Conservation (phyloP, 2,113 vertebrate species). For the Origma solitaria region DNA sequence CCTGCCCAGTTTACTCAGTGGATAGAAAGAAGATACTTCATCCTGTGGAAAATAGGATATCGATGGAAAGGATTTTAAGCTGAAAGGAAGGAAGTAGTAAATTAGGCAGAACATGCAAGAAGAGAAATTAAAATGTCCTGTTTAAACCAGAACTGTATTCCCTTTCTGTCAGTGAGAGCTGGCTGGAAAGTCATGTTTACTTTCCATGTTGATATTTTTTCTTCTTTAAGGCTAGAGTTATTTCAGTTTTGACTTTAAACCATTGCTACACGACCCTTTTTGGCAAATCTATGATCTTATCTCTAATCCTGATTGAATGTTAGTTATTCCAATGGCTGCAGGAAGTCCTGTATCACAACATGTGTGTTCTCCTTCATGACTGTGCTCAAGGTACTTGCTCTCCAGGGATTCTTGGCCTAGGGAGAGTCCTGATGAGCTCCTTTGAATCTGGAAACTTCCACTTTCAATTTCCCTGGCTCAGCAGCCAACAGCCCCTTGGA, state of each 20-base stretch:
- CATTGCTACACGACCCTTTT: not conserved
- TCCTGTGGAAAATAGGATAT: not conserved
- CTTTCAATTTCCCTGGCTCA: not conserved
- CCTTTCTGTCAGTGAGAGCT: not conserved
- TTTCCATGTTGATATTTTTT: not conserved
- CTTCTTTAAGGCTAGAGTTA: not conserved
- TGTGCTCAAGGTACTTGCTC: not conserved
- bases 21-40: not conserved
- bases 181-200: not conserved
- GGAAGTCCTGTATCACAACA: not conserved
- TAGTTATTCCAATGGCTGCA: not conserved
- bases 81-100: not conserved
- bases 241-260: not conserved
- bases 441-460: not conserved
- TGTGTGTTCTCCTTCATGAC: accelerated
- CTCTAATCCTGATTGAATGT: not conserved
- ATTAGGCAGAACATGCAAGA: not conserved
- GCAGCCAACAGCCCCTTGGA: not conserved
- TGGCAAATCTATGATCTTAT: not conserved
- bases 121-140: not conserved
- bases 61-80: not conserved
- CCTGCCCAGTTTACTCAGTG: not conserved
- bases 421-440: not conserved
- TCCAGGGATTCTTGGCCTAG: not conserved
- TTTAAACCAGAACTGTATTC: not conserved